A percentile compares a stretch with the other conserved stretches of the same genome.
These are phyloP conservation scores for Paralichthys olivaceus DNA, from an alignment of 2,113 vertebrate species.

Conservation along the genomic window DNA sequence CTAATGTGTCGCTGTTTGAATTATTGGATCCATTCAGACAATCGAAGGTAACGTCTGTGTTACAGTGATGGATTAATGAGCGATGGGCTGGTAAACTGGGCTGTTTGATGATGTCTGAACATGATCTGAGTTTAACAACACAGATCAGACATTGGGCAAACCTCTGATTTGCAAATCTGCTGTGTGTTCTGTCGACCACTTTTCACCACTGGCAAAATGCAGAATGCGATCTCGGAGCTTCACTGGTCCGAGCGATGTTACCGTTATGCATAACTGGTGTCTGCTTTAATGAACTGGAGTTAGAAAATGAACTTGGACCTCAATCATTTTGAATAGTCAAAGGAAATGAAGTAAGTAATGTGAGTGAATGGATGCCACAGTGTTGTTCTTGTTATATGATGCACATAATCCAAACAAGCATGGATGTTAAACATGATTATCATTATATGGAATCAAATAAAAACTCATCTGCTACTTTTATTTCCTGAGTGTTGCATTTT, in stretches of 20 bases:
- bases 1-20: conserved; percentile 26
- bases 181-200: conserved; percentile 69
- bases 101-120: conserved; percentile 11
- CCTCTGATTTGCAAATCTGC: conserved; percentile 62
- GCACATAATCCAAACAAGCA: not conserved
- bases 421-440: not conserved
- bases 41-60: conserved; percentile 13
- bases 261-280: conserved; percentile 51
- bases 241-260: conserved; percentile 49
- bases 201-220: too few species aligned
- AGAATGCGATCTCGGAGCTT: conserved; percentile 41
- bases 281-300: conserved; percentile 16
- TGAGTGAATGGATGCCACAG: not conserved
- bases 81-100: not conserved
- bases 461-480: not conserved
- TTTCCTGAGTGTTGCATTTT: not conserved
- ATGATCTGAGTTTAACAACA: conserved; percentile 39
- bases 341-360: conserved; percentile 39
- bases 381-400: conserved; percentile 6
- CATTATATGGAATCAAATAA: not conserved
- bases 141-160: conserved; percentile 58
- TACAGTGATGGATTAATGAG: not conserved
- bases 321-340: conserved; percentile 13
- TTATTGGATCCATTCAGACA: not conserved
- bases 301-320: conserved; percentile 44